Evolutionary conservation across 2,797 vertebrate genomes (phyloP).

Genomic region (Xenops minutus): DNA sequence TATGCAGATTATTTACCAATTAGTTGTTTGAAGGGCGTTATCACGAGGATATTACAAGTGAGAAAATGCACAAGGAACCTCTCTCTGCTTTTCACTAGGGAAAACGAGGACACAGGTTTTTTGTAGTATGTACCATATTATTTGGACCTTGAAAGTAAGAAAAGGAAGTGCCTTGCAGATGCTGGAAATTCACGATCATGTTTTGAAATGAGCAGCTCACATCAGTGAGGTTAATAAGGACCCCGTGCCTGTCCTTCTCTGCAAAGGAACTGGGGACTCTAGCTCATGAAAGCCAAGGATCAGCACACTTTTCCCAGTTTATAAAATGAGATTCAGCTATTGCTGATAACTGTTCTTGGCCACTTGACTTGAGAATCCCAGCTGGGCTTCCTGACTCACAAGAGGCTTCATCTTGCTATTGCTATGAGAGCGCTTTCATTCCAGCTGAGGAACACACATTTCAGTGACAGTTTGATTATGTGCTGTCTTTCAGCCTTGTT

Average conservation of each 20-base stretch:
- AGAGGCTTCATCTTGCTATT: background rate
- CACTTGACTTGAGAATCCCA: background rate
- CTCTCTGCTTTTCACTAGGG: background rate
- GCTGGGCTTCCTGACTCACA: background rate
- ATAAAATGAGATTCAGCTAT: rapidly evolving
- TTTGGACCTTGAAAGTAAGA: background rate
- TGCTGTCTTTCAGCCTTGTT: background rate
- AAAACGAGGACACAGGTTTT: background rate
- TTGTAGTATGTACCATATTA: rapidly evolving
- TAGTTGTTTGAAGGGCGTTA: background rate
- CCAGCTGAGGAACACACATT: background rate
- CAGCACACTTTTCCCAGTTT: background rate
- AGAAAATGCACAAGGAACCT: background rate
- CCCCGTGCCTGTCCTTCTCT: rapidly evolving
- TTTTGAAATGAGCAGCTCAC: background rate
- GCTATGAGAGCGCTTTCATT: background rate
- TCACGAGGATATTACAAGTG: background rate
- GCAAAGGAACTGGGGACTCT: rapidly evolving
- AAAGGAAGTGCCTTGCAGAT: background rate
- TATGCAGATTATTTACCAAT: background rate
- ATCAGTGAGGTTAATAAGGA: background rate
- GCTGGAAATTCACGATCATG: rapidly evolving
- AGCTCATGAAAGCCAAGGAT: background rate
- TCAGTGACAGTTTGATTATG: background rate
- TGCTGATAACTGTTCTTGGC: background rate